phyloP scores from a whole-genome alignment of 2,113 vertebrate species.

The Mastomys coucha region DNA sequence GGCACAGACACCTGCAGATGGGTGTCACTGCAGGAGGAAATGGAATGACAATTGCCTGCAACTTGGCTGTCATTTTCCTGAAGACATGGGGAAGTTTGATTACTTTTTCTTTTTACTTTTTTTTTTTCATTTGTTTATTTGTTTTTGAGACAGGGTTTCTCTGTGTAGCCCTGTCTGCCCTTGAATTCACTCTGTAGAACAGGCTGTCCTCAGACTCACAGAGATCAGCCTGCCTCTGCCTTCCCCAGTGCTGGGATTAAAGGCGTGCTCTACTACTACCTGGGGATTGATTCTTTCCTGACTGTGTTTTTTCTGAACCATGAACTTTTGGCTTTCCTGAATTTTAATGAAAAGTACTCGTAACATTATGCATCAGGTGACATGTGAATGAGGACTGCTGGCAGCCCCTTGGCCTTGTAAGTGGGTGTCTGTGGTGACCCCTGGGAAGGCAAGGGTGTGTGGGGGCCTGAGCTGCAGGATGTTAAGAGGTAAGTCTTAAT shows the following conservation, averaged over 20 bases:
- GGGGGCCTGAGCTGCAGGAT: not conserved
- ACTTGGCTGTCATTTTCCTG: not conserved
- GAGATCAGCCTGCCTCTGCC: not conserved
- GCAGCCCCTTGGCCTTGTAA: not conserved
- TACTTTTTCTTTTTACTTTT: not conserved
- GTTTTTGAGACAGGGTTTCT: not conserved
- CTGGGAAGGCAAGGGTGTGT: not conserved
- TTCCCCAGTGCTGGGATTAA: not conserved
- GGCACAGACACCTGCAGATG: not conserved
- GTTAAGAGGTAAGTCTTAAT: not conserved
- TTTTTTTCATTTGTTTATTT: not conserved
- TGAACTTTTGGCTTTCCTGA: not conserved
- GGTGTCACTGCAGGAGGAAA: not conserved
- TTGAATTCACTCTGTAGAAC: not conserved
- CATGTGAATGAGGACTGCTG: not conserved
- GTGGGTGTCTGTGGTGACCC: not conserved
- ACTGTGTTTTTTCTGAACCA: constrained; percentile 34
- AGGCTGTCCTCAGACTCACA: not conserved
- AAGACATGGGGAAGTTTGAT: not conserved
- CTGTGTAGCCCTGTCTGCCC: not conserved
- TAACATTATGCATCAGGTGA: not conserved
- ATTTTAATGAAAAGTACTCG: not conserved
- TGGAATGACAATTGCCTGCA: not conserved
- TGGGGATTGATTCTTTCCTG: not conserved
- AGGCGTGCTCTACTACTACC: not conserved